A percentile compares a stretch with the other conserved stretches of the same genome.
Conservation (phyloP, 1,140 invertebrate genomes). For the Nasonia giraulti region DNA sequence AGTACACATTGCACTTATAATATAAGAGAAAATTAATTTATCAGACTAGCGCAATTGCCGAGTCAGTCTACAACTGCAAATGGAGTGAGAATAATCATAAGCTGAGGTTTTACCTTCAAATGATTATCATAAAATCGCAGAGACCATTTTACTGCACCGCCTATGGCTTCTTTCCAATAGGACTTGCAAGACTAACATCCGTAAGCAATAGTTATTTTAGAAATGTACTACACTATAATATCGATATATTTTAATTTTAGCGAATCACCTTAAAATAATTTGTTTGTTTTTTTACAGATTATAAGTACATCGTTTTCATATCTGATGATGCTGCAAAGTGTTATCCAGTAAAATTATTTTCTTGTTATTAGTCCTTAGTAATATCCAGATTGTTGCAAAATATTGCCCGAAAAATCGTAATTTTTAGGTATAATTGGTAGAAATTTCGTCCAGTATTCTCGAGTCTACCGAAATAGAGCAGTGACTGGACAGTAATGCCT, state of each 20-base stretch:
- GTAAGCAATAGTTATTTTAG: background rate
- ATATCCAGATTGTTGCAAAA: too few relatives aligned
- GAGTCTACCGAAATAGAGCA: too few relatives aligned
- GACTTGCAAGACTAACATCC: background rate
- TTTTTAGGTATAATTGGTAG: too few relatives aligned
- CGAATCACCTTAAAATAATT: too few relatives aligned
- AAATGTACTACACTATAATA: too few relatives aligned
- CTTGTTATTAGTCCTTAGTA: too few relatives aligned
- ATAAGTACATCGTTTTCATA: background rate
- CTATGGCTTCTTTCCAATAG: constrained; percentile 7
- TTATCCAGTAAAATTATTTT: too few relatives aligned
- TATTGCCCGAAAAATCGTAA: too few relatives aligned
- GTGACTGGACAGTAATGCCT: too few relatives aligned
- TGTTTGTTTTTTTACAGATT: background rate
- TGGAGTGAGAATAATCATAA: background rate
- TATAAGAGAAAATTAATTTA: too few relatives aligned
- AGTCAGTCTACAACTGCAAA: background rate
- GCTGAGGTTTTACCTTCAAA: background rate
- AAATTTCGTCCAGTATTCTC: too few relatives aligned
- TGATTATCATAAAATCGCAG: constrained; percentile 1
- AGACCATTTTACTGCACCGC: constrained; percentile 10
- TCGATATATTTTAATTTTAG: too few relatives aligned
- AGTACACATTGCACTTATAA: background rate
- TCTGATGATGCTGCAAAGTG: background rate
- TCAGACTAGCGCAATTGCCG: background rate